These are phyloP conservation scores for Porites rus DNA, from an alignment of 92 coral and sea anemone species.

Conservation along the genomic window DNA sequence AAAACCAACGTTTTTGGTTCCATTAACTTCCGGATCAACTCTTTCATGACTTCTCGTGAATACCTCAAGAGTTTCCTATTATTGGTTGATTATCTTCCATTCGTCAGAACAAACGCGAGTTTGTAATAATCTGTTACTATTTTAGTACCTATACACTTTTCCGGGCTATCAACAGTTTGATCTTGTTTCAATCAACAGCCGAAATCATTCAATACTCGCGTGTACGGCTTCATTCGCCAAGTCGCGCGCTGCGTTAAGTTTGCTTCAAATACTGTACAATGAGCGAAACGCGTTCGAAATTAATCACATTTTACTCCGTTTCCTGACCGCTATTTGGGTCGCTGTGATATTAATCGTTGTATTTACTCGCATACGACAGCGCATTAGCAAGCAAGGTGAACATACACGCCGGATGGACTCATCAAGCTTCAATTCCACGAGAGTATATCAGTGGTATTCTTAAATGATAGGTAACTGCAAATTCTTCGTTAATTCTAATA, in stretches of 20 bases:
- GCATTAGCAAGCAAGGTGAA: not conserved
- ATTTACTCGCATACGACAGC: not conserved
- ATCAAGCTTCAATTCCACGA: not conserved
- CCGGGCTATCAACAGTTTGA: conserved; percentile 53
- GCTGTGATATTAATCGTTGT: not conserved
- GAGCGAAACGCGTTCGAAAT: not conserved
- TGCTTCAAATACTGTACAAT: too few species aligned
- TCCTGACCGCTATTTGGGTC: not conserved
- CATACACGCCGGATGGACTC: not conserved
- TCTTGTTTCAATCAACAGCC: conserved; percentile 45
- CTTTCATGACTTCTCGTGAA: not conserved
- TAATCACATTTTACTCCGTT: not conserved
- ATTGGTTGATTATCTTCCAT: conserved; percentile 26
- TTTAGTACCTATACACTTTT: conserved; percentile 16
- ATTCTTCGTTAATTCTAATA: conserved; percentile 8
- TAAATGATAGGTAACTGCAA: conserved; percentile 2
- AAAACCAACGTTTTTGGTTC: not conserved
- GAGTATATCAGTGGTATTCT: not conserved
- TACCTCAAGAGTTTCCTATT: conserved; percentile 20
- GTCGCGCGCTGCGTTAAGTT: not conserved
- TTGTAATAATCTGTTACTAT: conserved; percentile 35
- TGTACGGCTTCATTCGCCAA: conserved; percentile 3
- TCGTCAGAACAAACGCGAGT: conserved; percentile 19
- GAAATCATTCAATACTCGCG: conserved; percentile 7
- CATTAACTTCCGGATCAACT: conserved; percentile 26